Evolutionary conservation across 2,888 invertebrate genomes (phyloP).

Genomic region (Acleris holmiana): DNA sequence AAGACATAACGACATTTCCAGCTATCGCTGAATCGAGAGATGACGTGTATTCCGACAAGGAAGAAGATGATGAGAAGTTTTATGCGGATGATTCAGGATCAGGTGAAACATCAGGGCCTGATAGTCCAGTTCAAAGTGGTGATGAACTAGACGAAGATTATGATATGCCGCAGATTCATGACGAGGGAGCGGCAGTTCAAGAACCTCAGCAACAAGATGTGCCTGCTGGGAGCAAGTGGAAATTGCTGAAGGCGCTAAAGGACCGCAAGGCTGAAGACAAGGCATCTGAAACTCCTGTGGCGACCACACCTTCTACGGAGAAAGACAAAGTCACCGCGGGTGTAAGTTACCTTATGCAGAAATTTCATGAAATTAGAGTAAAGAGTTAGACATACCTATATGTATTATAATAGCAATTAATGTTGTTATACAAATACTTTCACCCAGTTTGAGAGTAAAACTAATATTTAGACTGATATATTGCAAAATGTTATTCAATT

Average conservation of each 20-base stretch:
- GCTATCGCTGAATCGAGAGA: conserved; percentile 74
- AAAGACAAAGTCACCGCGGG: conserved; percentile 89
- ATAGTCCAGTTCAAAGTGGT: conserved; percentile 91
- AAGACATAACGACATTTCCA: conserved; percentile 78
- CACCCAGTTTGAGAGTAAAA: conserved; percentile 47
- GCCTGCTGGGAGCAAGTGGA: conserved; percentile 94
- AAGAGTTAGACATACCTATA: conserved; percentile 74
- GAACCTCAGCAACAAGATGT: conserved; percentile 76
- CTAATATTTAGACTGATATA: conserved; percentile 65
- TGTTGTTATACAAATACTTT: conserved; percentile 39
- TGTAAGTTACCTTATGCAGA: conserved; percentile 86
- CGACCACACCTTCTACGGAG: conserved; percentile 84
- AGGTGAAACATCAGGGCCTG: conserved; percentile 95
- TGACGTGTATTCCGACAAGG: conserved; percentile 58
- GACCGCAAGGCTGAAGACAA: conserved; percentile 95
- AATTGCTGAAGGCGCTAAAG: conserved; percentile 93
- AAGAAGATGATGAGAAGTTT: conserved; percentile 71
- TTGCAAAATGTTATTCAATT: conserved; percentile 56
- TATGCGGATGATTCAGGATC: conserved; percentile 87
- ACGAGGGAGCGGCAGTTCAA: conserved; percentile 55
- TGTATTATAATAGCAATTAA: conserved; percentile 4
- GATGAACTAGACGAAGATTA: conserved; percentile 89
- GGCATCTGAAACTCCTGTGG: conserved; percentile 87
- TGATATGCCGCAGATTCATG: conserved; percentile 78
- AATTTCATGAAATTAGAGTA: conserved; percentile 87